phyloP scores from a whole-genome alignment of 2,113 vertebrate genomes.

The Zosterops borbonicus region DNA sequence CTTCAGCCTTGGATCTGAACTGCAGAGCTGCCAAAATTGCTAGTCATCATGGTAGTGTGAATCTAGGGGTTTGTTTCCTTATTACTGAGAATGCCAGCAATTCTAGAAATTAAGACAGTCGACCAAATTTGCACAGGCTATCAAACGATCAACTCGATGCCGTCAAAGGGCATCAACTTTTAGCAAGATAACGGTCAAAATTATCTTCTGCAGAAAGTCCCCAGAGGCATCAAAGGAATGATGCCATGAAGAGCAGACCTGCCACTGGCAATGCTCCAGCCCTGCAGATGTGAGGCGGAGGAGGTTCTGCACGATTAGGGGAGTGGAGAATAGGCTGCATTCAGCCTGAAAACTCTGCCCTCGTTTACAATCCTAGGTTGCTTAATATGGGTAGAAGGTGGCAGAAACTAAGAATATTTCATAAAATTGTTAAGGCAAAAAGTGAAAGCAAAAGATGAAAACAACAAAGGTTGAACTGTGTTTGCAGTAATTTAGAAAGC shows the following conservation, averaged over 20 bases:
- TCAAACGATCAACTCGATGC: neutral
- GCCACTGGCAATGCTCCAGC: conserved; percentile 50
- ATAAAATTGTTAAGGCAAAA: neutral
- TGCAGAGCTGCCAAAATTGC: neutral
- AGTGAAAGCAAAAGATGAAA: neutral
- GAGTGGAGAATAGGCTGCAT: neutral
- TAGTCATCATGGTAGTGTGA: neutral
- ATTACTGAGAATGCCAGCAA: neutral
- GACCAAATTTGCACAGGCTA: neutral
- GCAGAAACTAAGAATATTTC: neutral
- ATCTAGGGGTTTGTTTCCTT: neutral
- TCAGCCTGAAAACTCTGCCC: conserved; percentile 36
- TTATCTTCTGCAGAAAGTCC: conserved; percentile 53
- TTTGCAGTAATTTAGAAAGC: neutral
- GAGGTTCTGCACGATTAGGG: conserved; percentile 44
- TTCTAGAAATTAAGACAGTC: neutral
- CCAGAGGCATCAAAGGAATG: conserved; percentile 13
- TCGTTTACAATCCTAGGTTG: neutral
- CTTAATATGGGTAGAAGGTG: conserved; percentile 33
- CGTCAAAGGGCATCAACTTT: conserved; percentile 26
- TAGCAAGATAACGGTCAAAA: conserved; percentile 29
- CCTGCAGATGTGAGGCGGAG: conserved; percentile 65
- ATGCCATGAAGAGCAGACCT: conserved; percentile 40
- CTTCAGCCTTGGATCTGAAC: neutral
- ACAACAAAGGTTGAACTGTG: neutral